phyloP scores from a whole-genome alignment of 2,113 vertebrate species.

The Periophthalmus modestus region DNA sequence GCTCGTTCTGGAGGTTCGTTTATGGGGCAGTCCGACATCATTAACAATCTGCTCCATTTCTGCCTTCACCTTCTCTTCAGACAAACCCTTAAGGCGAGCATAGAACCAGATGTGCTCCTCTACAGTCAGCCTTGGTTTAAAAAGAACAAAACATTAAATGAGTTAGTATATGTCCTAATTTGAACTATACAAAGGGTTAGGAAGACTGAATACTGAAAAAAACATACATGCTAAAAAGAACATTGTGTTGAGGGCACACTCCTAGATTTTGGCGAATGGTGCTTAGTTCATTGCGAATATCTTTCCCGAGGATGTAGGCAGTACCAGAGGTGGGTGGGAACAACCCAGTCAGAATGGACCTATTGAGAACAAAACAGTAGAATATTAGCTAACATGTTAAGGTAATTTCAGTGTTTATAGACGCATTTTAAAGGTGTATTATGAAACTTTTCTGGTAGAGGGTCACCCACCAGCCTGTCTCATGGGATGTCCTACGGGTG shows the following conservation, averaged over 20 bases:
- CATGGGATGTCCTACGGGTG: no score
- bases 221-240: slow-evolving; percentile 94
- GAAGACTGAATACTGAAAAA: not conserved
- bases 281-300: slow-evolving; percentile 90
- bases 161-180: not conserved
- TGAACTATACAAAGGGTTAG: not conserved
- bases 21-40: slow-evolving; percentile 92
- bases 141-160: slow-evolving; percentile 4
- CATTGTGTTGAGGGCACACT: slow-evolving; percentile 96
- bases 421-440: not conserved
- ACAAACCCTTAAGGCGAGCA: slow-evolving; percentile 90
- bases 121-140: slow-evolving; percentile 87
- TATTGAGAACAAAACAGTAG: slow-evolving; percentile 45
- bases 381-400: not conserved
- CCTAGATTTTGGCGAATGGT: slow-evolving; percentile 92
- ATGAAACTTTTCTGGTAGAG: no score
- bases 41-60: slow-evolving; percentile 93
- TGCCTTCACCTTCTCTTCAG: slow-evolving; percentile 87
- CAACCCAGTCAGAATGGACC: slow-evolving; percentile 96
- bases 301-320: slow-evolving; percentile 94
- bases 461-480: no score
- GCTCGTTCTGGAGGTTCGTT: slow-evolving; percentile 86
- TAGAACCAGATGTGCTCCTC: slow-evolving; percentile 99
- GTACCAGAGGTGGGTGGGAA: slow-evolving; percentile 97
- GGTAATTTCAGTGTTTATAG: not conserved